phyloP scores from a whole-genome alignment of 2,113 vertebrate species.

The Leptobrachium ailaonicum region DNA sequence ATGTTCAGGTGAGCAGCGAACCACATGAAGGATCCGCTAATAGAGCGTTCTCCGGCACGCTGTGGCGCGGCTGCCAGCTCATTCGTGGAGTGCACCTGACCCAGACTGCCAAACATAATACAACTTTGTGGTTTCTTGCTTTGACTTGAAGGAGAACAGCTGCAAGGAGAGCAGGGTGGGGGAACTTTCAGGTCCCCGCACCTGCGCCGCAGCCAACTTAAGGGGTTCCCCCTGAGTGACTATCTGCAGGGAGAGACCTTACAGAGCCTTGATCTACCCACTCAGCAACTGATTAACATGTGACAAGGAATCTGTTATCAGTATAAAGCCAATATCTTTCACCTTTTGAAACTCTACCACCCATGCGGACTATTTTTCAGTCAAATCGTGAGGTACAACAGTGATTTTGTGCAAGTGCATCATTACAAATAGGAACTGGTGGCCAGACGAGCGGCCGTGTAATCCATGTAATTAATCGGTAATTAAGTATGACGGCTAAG shows the following conservation, averaged over 20 bases:
- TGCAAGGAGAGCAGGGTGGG: conserved; percentile 8
- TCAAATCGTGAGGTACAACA: too few relatives aligned
- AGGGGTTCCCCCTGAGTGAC: not conserved
- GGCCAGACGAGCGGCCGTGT: too few relatives aligned
- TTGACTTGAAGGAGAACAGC: conserved; percentile 1
- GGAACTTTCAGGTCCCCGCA: conserved; percentile 24
- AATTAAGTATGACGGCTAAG: too few relatives aligned
- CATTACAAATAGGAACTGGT: too few relatives aligned
- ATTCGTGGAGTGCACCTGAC: conserved; percentile 22
- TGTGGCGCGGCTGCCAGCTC: not conserved
- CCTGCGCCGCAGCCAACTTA: conserved; percentile 6
- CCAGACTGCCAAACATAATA: not conserved
- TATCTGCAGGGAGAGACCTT: not conserved
- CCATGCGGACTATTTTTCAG: too few relatives aligned
- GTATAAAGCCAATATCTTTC: too few relatives aligned
- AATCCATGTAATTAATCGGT: too few relatives aligned
- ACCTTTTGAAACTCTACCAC: too few relatives aligned
- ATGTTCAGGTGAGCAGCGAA: not conserved
- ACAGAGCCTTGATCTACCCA: not conserved
- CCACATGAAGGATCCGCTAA: not conserved
- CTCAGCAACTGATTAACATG: not conserved
- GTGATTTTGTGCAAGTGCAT: too few relatives aligned
- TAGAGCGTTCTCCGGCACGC: not conserved
- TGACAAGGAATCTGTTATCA: not conserved
- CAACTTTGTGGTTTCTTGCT: conserved; percentile 14